phyloP scores from a whole-genome alignment of 2,113 vertebrate genomes.

The Sinocyclocheilus anophthalmus region DNA sequence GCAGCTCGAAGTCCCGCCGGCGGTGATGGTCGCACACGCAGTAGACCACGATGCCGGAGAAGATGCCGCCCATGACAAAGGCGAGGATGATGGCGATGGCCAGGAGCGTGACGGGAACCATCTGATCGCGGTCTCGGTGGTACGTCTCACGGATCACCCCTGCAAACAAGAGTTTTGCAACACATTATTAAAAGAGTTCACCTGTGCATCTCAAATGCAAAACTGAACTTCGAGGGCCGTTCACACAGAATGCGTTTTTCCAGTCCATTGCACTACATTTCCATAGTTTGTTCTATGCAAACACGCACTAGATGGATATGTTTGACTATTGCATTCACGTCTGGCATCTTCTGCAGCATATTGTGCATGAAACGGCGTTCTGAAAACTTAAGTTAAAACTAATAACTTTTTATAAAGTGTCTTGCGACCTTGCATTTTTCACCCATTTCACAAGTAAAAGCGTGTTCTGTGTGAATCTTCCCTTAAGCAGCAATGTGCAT shows the following conservation, averaged over 20 bases:
- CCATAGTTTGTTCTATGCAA: neutral
- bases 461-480: neutral
- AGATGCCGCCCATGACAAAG: constrained; percentile 95
- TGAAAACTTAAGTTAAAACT: neutral
- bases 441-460: neutral
- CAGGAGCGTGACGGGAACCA: constrained; percentile 93
- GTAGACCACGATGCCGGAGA: constrained; percentile 94
- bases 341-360: neutral
- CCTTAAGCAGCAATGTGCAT: too few relatives aligned
- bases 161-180: constrained; percentile 71
- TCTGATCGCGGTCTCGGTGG: constrained; percentile 93
- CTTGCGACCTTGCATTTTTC: too few relatives aligned
- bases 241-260: neutral
- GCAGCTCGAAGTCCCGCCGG: constrained; percentile 82
- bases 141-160: constrained; percentile 98
- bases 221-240: neutral
- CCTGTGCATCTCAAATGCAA: too few relatives aligned
- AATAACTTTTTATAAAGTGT: too few relatives aligned
- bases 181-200: neutral
- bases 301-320: neutral
- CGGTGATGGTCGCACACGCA: constrained; percentile 95
- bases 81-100: constrained; percentile 96
- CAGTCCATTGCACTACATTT: too few relatives aligned
- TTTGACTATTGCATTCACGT: neutral
- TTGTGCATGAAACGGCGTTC: neutral